A percentile compares a stretch with the other conserved stretches of the same genome.
phyloP scores from a whole-genome alignment of 2,113 vertebrate species.

The Brachionichthys hirsutus region DNA sequence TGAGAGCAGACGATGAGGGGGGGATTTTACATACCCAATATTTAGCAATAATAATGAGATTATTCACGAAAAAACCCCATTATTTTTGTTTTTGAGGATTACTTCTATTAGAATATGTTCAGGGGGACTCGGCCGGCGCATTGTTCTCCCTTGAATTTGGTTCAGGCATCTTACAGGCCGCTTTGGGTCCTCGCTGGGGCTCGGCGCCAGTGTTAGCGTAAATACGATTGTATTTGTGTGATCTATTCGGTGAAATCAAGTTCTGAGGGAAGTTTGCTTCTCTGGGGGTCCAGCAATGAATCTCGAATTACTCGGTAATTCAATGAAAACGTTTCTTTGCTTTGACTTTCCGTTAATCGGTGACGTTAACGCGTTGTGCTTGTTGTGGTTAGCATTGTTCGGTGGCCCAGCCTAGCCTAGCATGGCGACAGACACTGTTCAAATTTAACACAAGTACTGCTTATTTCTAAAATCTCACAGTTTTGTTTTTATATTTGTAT shows the following conservation, averaged over 20 bases:
- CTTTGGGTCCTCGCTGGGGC: slow-evolving; percentile 72
- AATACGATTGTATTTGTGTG: background rate
- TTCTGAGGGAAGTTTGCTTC: background rate
- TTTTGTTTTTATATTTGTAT: too few relatives aligned
- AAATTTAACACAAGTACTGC: background rate
- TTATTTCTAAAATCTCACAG: background rate
- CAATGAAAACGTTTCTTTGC: background rate
- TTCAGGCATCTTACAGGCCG: slow-evolving; percentile 40
- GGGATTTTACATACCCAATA: too few relatives aligned
- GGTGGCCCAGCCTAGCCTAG: slow-evolving; percentile 55
- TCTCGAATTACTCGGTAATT: slow-evolving; percentile 79
- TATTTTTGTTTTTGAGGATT: too few relatives aligned
- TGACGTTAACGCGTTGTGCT: background rate
- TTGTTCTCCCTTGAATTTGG: slow-evolving; percentile 16
- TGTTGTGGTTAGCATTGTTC: slow-evolving; percentile 48
- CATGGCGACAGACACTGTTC: slow-evolving; percentile 3
- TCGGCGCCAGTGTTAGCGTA: slow-evolving; percentile 61
- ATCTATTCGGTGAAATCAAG: background rate
- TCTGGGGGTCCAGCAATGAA: slow-evolving; percentile 64
- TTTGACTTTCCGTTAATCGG: background rate
- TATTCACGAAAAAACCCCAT: too few relatives aligned
- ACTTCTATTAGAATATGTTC: too few relatives aligned
- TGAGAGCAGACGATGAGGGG: too few relatives aligned
- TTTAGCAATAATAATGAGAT: too few relatives aligned
- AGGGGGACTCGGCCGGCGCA: too few relatives aligned